These are phyloP conservation scores for Xanthorhoe designata DNA, from an alignment of 2,888 invertebrate species.

Conservation along the genomic window DNA sequence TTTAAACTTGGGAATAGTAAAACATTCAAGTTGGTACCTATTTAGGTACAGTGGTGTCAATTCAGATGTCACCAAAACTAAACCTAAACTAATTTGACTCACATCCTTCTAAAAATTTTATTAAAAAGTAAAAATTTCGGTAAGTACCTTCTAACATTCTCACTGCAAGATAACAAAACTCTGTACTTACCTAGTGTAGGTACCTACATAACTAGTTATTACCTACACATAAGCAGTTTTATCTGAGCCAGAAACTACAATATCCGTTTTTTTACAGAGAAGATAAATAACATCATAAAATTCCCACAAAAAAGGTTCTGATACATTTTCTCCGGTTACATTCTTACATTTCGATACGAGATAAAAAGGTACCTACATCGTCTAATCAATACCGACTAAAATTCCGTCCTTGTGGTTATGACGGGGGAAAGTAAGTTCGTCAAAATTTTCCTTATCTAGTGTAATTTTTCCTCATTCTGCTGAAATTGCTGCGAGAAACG, in stretches of 20 bases:
- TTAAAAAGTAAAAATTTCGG: too few species aligned
- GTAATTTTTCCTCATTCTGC: constrained; percentile 19
- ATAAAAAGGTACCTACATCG: constrained; percentile 26
- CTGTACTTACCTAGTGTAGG: too few species aligned
- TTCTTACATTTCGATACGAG: constrained; percentile 16
- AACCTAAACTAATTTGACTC: too few species aligned
- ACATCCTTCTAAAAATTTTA: too few species aligned
- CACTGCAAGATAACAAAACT: neutral
- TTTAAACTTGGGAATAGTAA: neutral
- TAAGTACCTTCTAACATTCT: too few species aligned
- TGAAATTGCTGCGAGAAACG: constrained; percentile 6
- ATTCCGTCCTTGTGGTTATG: constrained; percentile 31
- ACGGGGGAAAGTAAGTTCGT: constrained; percentile 15
- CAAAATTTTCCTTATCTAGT: constrained; percentile 27
- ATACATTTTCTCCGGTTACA: constrained; percentile 14
- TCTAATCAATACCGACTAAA: constrained; percentile 30
- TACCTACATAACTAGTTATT: too few species aligned
- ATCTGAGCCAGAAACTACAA: constrained; percentile 26
- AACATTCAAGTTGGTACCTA: neutral
- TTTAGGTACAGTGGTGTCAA: too few species aligned
- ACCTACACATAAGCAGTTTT: neutral
- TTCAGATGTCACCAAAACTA: too few species aligned
- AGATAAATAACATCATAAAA: constrained; percentile 30
- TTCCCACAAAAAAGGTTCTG: constrained; percentile 12
- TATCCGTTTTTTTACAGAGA: constrained; percentile 18